Base-by-base conservation (phyloP, 2,888 invertebrate species). In the Seira sanloemensis region DNA sequence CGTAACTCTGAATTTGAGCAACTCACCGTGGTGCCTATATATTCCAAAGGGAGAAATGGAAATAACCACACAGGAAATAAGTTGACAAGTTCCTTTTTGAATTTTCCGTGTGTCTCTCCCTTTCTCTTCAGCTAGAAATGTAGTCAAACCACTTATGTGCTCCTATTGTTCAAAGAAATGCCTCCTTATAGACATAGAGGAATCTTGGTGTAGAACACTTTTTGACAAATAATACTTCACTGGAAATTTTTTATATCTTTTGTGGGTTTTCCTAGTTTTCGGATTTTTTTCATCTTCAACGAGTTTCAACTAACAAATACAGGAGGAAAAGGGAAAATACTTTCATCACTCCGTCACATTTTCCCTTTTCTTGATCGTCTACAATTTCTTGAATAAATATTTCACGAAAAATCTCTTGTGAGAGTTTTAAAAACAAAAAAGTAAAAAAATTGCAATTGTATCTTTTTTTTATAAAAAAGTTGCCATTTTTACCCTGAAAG, bases 51-150 rank as follows among this genome's bases (percentile, higher is more conserved):
- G 80, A 75, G 37, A 74, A 67, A 54, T 73, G 54, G 73, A 58
- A 27, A 66, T 68, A 75, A 74, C 80, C 69, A 69, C 80, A 69
- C 19, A 80, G 79, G 79, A 80, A 80, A 74, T 68, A 79, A 80
- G 80, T 75, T 80, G 80, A 80, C 80, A 80, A 80, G 69, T 80
- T 80, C 46, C 27, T 37, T 37, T 37, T 37, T 9, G 37, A 37
- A 37, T 37, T 37, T 37, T 37, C 37, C n/a, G n/a, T n/a, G n/a
- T n/a, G n/a, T n/a, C n/a, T n/a, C n/a, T 37, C 37, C 37, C 37
- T 37, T 37, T 37, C 37, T 37, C 37, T 12, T 12, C 7, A 37
- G 37, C 12, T 37, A 37, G 12, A 37, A 37, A 9, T 37, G 37
- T 37, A 37, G 37, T 12, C 7, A 37, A 37, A 37, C 37, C 37